These are phyloP conservation scores for Ginglymostoma cirratum DNA, from an alignment of 2,113 vertebrate genomes.

Conservation along the genomic window DNA sequence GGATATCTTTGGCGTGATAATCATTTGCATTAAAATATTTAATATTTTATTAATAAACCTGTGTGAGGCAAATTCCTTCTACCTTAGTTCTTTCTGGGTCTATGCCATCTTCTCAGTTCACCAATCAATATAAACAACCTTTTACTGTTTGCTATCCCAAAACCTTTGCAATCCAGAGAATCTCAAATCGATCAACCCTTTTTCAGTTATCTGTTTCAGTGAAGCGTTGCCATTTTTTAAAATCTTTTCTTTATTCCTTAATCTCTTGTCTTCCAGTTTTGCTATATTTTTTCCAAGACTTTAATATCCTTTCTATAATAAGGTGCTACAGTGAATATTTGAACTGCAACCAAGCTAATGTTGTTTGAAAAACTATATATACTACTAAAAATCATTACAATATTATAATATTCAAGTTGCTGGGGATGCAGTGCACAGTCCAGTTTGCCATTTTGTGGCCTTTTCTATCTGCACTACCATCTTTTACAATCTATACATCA, in stretches of 20 bases:
- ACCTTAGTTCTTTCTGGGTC: neutral
- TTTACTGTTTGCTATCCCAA: neutral
- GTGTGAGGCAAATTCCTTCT: neutral
- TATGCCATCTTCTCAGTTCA: neutral
- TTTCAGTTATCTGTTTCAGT: neutral
- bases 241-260: neutral
- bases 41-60: neutral
- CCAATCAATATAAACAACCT: neutral
- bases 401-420: neutral
- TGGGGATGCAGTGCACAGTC: neutral
- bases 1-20: neutral
- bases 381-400: neutral
- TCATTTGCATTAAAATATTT: neutral
- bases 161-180: neutral
- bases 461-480: neutral
- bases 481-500: neutral
- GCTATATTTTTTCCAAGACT: neutral
- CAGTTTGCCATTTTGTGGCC: neutral
- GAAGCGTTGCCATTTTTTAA: neutral
- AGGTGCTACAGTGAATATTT: neutral
- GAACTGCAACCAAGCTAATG: too few species aligned
- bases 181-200: neutral
- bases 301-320: neutral
- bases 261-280: neutral
- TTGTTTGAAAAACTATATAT: neutral